phyloP scores from a whole-genome alignment of 2,888 invertebrate species.

The Alloplasta piceator region DNA sequence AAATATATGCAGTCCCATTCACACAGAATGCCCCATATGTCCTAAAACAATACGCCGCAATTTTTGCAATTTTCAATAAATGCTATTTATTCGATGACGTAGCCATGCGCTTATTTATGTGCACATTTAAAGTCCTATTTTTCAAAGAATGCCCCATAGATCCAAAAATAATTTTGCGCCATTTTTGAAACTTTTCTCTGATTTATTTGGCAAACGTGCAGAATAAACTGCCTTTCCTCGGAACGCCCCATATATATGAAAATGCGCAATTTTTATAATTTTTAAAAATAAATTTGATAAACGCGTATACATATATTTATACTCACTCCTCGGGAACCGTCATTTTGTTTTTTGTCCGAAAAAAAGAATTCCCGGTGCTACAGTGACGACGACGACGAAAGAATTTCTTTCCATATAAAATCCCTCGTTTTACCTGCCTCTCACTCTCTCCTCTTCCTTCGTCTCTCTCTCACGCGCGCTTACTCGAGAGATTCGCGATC shows the following conservation, averaged over 20 bases:
- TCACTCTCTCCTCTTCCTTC: slow-evolving; percentile 17
- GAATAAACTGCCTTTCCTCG: too few relatives aligned
- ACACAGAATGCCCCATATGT: too few relatives aligned
- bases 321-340: slow-evolving; percentile 77
- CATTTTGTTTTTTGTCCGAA: slow-evolving; percentile 59
- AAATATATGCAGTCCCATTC: too few relatives aligned
- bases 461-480: slow-evolving; percentile 11
- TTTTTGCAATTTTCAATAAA: too few relatives aligned
- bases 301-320: slow-evolving; percentile 61
- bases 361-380: slow-evolving; percentile 31
- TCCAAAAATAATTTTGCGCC: too few relatives aligned
- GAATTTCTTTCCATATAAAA: slow-evolving; percentile 33
- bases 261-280: slow-evolving; percentile 14
- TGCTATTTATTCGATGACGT: too few relatives aligned
- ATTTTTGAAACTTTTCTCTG: too few relatives aligned
- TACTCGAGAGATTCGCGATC: slow-evolving; percentile 31
- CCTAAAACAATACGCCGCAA: too few relatives aligned
- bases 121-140: too few relatives aligned
- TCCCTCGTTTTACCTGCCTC: slow-evolving; percentile 1
- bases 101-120: too few relatives aligned
- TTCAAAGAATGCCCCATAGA: too few relatives aligned
- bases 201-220: too few relatives aligned
- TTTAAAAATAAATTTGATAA: not conserved
- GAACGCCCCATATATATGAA: not conserved
- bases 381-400: slow-evolving; percentile 24